A percentile compares a stretch with the other conserved stretches of the same genome.
Conservation (phyloP, 2,888 invertebrate species). For the Empis livida region DNA sequence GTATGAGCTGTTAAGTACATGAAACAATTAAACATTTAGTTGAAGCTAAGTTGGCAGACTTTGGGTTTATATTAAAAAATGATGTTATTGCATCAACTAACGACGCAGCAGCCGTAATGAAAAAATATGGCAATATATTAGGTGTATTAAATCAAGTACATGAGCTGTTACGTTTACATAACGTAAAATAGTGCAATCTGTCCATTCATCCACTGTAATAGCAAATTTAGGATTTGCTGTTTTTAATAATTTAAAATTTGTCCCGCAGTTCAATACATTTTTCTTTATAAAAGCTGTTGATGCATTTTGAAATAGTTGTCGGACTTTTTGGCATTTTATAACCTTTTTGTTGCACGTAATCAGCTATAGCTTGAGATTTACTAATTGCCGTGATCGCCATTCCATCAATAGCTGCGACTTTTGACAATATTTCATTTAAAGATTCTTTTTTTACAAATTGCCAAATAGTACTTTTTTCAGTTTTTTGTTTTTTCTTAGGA, state of each 20-base stretch:
- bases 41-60: constrained; percentile 1
- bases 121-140: constrained; percentile 1
- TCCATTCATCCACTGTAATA: not conserved
- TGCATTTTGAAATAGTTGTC: not conserved
- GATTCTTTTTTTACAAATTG: not conserved
- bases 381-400: not conserved
- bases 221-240: not conserved
- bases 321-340: not conserved
- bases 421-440: not conserved
- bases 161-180: not conserved
- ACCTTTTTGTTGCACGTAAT: not conserved
- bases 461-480: not conserved
- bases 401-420: not conserved
- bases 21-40: not conserved
- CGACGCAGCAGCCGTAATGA: constrained; percentile 1
- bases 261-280: not conserved
- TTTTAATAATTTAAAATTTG: not conserved
- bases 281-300: not conserved
- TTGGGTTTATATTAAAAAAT: constrained; percentile 1
- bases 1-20: too few relatives aligned
- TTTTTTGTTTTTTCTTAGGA: not conserved
- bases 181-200: not conserved
- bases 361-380: not conserved
- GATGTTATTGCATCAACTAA: constrained; percentile 2
- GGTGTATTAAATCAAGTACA: not conserved